Base-by-base conservation (phyloP, 2,797 vertebrate genomes). In the Sebastiscus albofasciatus region DNA sequence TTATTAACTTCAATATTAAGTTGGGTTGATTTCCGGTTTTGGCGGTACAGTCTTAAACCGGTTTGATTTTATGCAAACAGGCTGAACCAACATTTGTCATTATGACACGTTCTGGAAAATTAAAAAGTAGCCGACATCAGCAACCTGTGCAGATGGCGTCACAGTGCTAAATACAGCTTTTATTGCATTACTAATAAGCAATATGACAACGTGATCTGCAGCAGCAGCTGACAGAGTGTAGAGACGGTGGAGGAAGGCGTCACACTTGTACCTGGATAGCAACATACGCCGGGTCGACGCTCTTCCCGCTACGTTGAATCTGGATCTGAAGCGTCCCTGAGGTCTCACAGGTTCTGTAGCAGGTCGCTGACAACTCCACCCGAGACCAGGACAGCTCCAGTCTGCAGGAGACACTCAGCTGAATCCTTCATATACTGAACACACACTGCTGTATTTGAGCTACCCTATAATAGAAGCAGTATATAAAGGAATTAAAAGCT, bases 371-470 rank as follows among this genome's bases (percentile, higher is more conserved):
- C 75, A 96, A 33, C 92, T 96, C 91, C 67, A 94, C 90, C 34
- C 91, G 91, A 26, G 94, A 96, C 92, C 93, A 91, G 65, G 90
- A 94, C 79, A 95, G 75, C 74, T 96, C 92, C 88, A 96, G 80
- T 24, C 95, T 97, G 87, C 18, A 81, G 83, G 81, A 79, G 13
- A 90, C 68, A 67, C 14, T 4, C 16, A 11, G 56, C 33, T 61
- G 34, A 79, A 8, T 24, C 18, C 29, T 73, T 68, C 11, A 36
- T 10, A 18, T 5, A 11, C 16, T 54, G 31, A 68, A 72, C 65
- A 49, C 49, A 55, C 27, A 42, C 31, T 13, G 68, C 31, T 14
- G 68, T 20, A 39, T 33, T 61, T 61, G 29, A 61, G 59, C 59
- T 33, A 33, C 18, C 29, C 29, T 61, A 60, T 59, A 29, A 9